Evolutionary conservation across 92 coral and sea anemone species (phyloP), one percentile per base, ranked within the genome.

Genomic region (Hydrozoanthus gracilis): DNA sequence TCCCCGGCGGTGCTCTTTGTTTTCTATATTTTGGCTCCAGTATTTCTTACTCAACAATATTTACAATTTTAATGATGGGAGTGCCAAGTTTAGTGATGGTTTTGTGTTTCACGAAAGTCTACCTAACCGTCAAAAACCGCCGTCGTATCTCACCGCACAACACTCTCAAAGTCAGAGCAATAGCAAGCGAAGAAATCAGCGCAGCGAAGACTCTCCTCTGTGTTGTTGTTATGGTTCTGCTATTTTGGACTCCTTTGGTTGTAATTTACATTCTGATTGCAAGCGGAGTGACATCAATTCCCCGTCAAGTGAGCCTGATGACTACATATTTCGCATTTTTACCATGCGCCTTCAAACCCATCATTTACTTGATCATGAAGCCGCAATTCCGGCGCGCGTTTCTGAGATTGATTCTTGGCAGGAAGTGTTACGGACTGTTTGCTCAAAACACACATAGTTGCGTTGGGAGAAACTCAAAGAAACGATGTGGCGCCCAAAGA

Each of bases 1-100:
- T 93, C 13, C 88, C 92, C 4, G 93, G 90, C 51, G 91, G 90
- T 73, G 96, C 96, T 7, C 67, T 91, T 47, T 93, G 96, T 50
- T 93, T 93, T 67, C 56, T 93, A 56, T 82, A 86, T 54, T 93
- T 93, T 74, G 84, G 73, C 54, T 87, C 94, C 0, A 91, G 89
- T 74, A 65, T 86, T 69, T 79, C 91, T 8, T 93, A 90, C 82
- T 90, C 92, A 2, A 87, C 96, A 12, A 65, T 93, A 75, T 93
- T 86, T 76, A 92, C 93, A 2, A 86, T 91, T 83, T 49, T 91
- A 11, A 84, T 93, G 76, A 86, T 93, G 39, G 96, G 94, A 12
- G 70, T 89, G 27, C 96, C 96, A 14, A 82, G 91, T 35, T 52
- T 75, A 4, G 55, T 91, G 10, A 89, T 92, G 55, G 73, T 89